These are phyloP conservation scores for Molossus alvarezi DNA, from an alignment of 2,797 vertebrate species.

Conservation along the genomic window DNA sequence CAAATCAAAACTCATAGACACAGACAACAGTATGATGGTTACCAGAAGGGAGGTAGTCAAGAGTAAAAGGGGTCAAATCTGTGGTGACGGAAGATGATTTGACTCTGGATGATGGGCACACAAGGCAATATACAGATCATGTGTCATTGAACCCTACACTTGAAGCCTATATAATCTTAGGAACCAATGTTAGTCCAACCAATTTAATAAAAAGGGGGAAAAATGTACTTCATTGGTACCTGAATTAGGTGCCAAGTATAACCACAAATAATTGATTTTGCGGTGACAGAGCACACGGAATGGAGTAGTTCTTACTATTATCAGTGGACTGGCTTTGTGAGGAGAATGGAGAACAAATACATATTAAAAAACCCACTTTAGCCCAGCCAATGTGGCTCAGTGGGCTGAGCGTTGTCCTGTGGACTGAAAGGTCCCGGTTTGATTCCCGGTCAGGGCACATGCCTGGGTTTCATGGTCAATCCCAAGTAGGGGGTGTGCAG, in stretches of 20 bases:
- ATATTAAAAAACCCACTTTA: background rate
- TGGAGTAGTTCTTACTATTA: background rate
- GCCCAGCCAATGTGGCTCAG: too few relatives aligned
- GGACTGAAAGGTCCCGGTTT: too few relatives aligned
- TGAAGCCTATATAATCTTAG: background rate
- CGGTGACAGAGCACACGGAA: background rate
- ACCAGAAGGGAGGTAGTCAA: too few relatives aligned
- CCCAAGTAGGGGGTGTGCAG: too few relatives aligned
- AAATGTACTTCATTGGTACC: background rate
- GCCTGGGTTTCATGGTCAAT: too few relatives aligned
- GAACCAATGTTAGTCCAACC: background rate
- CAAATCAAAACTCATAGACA: background rate
- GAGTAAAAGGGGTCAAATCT: background rate
- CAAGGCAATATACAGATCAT: background rate
- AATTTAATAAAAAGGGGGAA: background rate
- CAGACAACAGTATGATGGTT: background rate
- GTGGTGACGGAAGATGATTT: background rate
- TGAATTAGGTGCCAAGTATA: background rate
- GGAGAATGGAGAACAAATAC: background rate
- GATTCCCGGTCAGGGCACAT: too few relatives aligned
- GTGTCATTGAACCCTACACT: background rate
- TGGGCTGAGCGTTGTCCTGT: too few relatives aligned
- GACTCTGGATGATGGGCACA: background rate
- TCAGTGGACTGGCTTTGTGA: background rate
- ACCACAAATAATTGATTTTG: background rate